phyloP scores from a whole-genome alignment of 92 coral and sea anemone genomes.

The Parazoanthus swiftii region DNA sequence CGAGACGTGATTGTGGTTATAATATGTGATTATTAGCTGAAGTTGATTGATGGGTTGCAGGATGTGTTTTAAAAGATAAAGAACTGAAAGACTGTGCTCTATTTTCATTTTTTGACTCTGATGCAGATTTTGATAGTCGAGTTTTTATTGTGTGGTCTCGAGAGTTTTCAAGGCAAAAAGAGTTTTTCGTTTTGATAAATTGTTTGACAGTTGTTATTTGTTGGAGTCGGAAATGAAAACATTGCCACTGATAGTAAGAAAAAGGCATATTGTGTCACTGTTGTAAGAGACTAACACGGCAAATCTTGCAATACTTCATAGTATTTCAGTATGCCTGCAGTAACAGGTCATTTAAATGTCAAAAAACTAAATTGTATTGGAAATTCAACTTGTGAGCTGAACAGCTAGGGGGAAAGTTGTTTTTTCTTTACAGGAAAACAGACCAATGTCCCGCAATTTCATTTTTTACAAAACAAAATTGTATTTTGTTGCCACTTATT shows the following conservation, averaged over 20 bases:
- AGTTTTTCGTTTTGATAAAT: neutral
- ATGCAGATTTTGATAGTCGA: neutral
- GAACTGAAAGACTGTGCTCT: neutral
- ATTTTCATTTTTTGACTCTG: neutral
- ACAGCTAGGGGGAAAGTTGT: too few species aligned
- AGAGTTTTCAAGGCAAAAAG: neutral
- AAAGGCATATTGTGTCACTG: neutral
- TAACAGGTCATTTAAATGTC: too few species aligned
- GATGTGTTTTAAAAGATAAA: neutral
- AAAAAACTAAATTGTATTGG: too few species aligned
- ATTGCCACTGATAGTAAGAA: neutral
- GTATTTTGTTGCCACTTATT: too few species aligned
- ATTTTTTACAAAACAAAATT: too few species aligned
- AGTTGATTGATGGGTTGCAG: neutral
- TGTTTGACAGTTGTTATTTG: neutral
- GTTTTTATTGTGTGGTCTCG: neutral
- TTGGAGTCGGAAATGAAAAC: constrained; percentile 3
- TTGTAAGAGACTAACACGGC: neutral
- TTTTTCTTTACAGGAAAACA: too few species aligned
- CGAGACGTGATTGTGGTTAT: too few species aligned
- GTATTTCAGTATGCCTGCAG: too few species aligned
- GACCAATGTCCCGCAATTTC: too few species aligned
- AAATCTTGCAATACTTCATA: too few species aligned
- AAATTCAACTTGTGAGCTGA: too few species aligned
- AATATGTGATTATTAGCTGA: neutral